Percentiles rank a stretch among this genome's conserved stretches.
Evolutionary conservation across 2,888 invertebrate species (phyloP).

Genomic region (Halictus ligatus): DNA sequence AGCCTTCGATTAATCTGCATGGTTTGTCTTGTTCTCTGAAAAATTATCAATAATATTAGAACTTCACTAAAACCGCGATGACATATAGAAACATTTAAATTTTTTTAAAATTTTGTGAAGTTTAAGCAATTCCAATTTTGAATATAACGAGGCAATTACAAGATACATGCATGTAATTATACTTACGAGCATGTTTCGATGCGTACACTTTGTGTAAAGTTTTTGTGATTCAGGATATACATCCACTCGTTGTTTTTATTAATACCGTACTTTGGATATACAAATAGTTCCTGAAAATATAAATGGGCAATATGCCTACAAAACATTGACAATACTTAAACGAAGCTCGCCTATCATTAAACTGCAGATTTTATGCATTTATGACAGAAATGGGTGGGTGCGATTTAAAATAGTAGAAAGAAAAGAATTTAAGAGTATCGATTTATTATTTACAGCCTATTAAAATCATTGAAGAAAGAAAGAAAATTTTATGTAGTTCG

Average conservation of each 20-base stretch:
- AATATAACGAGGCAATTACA: neutral
- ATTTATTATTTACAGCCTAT: no score
- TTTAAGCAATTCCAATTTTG: neutral
- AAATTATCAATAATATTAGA: neutral
- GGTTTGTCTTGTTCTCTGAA: conserved; percentile 74
- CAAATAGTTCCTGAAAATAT: conserved; percentile 83
- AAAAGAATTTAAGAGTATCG: no score
- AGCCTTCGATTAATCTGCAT: conserved; percentile 81
- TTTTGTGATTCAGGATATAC: conserved; percentile 88
- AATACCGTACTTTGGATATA: conserved; percentile 87
- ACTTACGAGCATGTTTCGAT: conserved; percentile 91
- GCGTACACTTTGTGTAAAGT: conserved; percentile 89
- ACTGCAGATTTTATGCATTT: neutral
- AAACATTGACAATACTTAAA: neutral
- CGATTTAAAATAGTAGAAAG: no score
- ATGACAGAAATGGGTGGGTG: neutral
- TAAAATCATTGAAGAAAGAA: no score
- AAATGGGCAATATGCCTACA: neutral
- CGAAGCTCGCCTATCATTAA: neutral
- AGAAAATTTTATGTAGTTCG: no score
- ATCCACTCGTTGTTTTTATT: conserved; percentile 88
- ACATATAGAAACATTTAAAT: neutral
- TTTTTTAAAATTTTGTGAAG: neutral
- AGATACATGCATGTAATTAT: neutral
- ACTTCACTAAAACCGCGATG: neutral